Percentiles rank a stretch among this genome's conserved stretches.
Conservation (phyloP, 2,888 invertebrate species). For the Melanostoma scalare region DNA sequence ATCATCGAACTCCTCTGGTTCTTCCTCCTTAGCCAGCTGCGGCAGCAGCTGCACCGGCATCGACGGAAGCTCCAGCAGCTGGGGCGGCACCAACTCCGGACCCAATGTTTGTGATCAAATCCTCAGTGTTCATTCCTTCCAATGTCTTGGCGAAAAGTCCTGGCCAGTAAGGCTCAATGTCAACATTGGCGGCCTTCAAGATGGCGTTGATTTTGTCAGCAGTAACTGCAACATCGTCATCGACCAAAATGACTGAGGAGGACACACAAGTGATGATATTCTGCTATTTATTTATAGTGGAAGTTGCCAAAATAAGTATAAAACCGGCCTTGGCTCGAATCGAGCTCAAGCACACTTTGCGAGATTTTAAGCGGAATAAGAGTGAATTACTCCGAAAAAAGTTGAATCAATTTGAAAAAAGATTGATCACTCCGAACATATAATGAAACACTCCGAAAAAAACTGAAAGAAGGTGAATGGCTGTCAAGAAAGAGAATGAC, state of each 20-base stretch:
- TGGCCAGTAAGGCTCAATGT: conserved; percentile 99
- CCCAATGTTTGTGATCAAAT: conserved; percentile 95
- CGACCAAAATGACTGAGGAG: conserved; percentile 96
- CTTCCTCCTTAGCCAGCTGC: conserved; percentile 86
- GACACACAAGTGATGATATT: conserved; percentile 91
- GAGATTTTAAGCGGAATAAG: conserved; percentile 84
- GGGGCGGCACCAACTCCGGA: conserved; percentile 94
- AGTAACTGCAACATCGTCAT: conserved; percentile 98
- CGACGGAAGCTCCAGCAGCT: conserved; percentile 87
- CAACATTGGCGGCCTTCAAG: conserved; percentile 97
- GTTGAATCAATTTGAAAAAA: too few relatives aligned
- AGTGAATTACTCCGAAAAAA: conserved; percentile 51
- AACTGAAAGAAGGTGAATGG: too few relatives aligned
- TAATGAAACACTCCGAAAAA: too few relatives aligned
- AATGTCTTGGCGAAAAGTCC: conserved; percentile 98
- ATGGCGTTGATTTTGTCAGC: conserved; percentile 99
- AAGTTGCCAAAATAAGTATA: conserved; percentile 89
- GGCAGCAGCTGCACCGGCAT: conserved; percentile 82
- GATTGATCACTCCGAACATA: too few relatives aligned
- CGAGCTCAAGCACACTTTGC: conserved; percentile 93
- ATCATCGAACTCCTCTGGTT: conserved; percentile 90
- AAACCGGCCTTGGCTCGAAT: conserved; percentile 93
- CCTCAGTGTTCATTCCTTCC: conserved; percentile 96
- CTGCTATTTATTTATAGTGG: conserved; percentile 84
- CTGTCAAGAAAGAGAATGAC: too few relatives aligned